Conservation (phyloP, 2,113 vertebrate species). For the Acanthisitta chloris region DNA sequence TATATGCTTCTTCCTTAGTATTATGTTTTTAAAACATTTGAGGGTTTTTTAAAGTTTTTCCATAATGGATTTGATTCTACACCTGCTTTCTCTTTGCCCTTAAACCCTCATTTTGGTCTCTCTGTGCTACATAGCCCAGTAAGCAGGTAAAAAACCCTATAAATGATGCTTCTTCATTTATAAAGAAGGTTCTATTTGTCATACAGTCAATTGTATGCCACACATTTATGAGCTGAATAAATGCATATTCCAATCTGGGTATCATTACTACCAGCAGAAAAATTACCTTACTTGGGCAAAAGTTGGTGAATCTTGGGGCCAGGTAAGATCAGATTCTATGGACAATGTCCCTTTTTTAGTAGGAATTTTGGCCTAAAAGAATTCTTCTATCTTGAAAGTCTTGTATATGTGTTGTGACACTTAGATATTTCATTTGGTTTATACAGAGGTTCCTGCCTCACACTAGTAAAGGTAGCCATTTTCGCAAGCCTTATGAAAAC, state of each 20-base stretch:
- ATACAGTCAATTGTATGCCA: neutral
- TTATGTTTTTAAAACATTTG: neutral
- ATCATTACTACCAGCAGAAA: neutral
- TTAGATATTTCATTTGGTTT: neutral
- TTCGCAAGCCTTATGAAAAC: neutral
- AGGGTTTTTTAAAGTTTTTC: no score
- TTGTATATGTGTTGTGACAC: neutral
- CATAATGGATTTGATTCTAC: neutral
- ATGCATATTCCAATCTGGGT: rapidly evolving
- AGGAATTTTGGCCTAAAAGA: neutral
- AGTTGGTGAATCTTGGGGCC: neutral
- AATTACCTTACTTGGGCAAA: neutral
- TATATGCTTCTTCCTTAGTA: neutral
- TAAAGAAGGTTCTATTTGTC: neutral
- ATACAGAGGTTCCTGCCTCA: neutral
- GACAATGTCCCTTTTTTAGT: neutral
- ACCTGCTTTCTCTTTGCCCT: neutral
- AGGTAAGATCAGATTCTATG: neutral
- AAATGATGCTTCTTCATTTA: neutral
- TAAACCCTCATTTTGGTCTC: neutral
- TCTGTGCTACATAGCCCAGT: neutral
- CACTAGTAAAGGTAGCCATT: neutral
- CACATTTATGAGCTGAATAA: neutral
- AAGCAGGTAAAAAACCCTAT: neutral
- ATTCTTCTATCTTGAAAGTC: neutral